Evolutionary conservation across 2,797 vertebrate genomes (phyloP).

Genomic region (Eidolon dupreanum): DNA sequence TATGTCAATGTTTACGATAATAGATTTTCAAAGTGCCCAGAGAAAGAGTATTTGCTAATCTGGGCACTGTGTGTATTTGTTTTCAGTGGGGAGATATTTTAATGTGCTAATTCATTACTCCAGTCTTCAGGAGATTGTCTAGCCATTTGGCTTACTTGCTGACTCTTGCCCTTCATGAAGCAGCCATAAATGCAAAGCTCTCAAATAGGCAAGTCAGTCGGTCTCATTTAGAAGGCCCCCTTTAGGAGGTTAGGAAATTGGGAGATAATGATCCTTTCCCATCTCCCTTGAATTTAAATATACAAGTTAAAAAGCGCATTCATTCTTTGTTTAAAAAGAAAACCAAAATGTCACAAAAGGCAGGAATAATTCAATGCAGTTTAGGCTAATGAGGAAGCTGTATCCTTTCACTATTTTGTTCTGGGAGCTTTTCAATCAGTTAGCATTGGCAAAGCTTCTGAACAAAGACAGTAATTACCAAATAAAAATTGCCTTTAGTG

Average conservation of each 20-base stretch:
- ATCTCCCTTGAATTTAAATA: slow-evolving; percentile 22
- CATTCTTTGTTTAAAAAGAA: slow-evolving; percentile 57
- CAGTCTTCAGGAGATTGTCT: background rate
- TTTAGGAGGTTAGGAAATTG: background rate
- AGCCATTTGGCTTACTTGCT: background rate
- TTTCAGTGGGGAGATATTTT: background rate
- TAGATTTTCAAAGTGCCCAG: background rate
- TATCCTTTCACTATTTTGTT: slow-evolving; percentile 57
- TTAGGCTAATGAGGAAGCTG: slow-evolving; percentile 43
- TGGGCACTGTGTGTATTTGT: background rate
- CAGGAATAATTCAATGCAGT: slow-evolving; percentile 57
- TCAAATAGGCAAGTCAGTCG: background rate
- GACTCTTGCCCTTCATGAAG: background rate
- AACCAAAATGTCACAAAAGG: slow-evolving; percentile 35
- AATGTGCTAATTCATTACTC: background rate
- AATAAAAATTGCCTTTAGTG: slow-evolving; percentile 69
- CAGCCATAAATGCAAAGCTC: background rate
- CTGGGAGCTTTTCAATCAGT: slow-evolving; percentile 32
- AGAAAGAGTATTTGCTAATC: background rate
- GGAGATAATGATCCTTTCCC: background rate
- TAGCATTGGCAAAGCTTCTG: slow-evolving; percentile 55
- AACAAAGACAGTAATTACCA: slow-evolving; percentile 75
- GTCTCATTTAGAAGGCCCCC: background rate
- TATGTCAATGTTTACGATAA: background rate
- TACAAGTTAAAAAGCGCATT: slow-evolving; percentile 44